These are phyloP conservation scores for Dascillus cervinus DNA, from an alignment of 2,888 invertebrate genomes.

Conservation along the genomic window DNA sequence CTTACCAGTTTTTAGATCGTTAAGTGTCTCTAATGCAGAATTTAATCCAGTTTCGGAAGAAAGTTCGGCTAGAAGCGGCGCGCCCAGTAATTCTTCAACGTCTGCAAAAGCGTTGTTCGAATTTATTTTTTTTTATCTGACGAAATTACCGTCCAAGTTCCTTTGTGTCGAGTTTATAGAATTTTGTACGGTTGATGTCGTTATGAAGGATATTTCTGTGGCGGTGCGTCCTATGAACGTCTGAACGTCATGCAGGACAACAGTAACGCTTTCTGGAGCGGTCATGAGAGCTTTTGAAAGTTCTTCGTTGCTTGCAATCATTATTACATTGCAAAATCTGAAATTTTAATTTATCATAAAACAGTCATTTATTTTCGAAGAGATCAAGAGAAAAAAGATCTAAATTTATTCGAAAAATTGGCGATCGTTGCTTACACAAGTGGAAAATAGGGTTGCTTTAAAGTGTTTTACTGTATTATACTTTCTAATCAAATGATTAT, in stretches of 20 bases:
- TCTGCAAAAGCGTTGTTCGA: no score
- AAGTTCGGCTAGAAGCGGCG: slow-evolving; percentile 34
- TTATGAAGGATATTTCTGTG: slow-evolving; percentile 49
- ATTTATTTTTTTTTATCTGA: no score
- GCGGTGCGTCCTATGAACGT: slow-evolving; percentile 57
- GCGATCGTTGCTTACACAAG: no score
- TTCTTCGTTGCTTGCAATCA: slow-evolving; percentile 57
- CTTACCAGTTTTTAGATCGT: not conserved
- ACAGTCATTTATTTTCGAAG: no score
- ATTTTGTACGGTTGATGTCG: slow-evolving; percentile 32
- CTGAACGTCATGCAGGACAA: slow-evolving; percentile 53
- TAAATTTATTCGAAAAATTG: no score
- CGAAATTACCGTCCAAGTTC: no score
- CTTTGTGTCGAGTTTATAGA: not conserved
- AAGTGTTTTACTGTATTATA: no score
- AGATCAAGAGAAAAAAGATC: no score
- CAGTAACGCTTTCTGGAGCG: slow-evolving; percentile 47
- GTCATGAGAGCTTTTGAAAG: slow-evolving; percentile 49
- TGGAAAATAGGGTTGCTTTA: no score
- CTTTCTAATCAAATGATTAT: no score
- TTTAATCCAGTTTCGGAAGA: slow-evolving; percentile 30
- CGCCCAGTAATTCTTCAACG: slow-evolving; percentile 64
- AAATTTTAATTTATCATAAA: no score
- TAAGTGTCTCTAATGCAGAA: slow-evolving; percentile 54
- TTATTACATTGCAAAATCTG: slow-evolving; percentile 51